Evolutionary conservation across 2,888 invertebrate genomes (phyloP).

Genomic region (Acanthococcus lagerstroemiae): DNA sequence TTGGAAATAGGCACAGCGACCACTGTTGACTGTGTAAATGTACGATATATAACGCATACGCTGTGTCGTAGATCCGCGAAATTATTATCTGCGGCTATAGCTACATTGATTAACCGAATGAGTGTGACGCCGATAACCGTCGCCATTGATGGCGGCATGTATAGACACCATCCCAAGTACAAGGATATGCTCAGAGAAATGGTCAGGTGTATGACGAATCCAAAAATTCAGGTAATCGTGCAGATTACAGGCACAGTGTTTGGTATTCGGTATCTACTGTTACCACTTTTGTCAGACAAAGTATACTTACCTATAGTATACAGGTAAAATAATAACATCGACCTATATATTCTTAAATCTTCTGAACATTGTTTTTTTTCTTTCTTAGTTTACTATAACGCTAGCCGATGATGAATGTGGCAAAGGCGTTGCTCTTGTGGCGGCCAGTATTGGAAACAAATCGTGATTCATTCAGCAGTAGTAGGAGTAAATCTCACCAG

Average conservation of each 20-base stretch:
- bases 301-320: too few species aligned
- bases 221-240: conserved; percentile 56
- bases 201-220: conserved; percentile 62
- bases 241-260: conserved; percentile 48
- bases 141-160: conserved; percentile 56
- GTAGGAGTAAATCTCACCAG: too few species aligned
- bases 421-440: conserved; percentile 87
- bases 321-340: too few species aligned
- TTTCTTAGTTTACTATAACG: conserved; percentile 78
- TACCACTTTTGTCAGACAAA: too few species aligned
- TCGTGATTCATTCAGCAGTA: too few species aligned
- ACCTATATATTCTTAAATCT: not conserved
- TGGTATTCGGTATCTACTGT: too few species aligned
- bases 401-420: conserved; percentile 92
- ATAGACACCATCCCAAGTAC: conserved; percentile 91
- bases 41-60: conserved; percentile 83
- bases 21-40: conserved; percentile 82
- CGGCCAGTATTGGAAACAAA: too few species aligned
- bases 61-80: conserved; percentile 88
- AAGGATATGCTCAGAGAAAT: conserved; percentile 87
- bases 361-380: conserved; percentile 8
- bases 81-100: conserved; percentile 80
- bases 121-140: conserved; percentile 59
- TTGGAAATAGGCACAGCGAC: conserved; percentile 72
- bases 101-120: conserved; percentile 85